phyloP scores from a whole-genome alignment of 2,113 vertebrate species.

The Trachemys scripta region DNA sequence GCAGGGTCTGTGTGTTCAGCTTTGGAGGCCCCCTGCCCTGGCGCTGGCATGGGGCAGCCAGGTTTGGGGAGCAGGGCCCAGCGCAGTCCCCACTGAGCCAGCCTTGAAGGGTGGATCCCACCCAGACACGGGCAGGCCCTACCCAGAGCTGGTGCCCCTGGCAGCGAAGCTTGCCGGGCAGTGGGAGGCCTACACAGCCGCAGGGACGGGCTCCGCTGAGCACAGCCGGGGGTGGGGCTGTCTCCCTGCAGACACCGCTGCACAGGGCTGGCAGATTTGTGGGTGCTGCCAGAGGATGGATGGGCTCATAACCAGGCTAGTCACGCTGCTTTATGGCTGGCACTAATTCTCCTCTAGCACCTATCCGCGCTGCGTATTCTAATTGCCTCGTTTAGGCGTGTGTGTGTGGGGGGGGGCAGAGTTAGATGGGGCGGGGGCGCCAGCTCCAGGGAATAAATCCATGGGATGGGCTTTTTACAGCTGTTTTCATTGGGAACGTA shows the following conservation, averaged over 20 bases:
- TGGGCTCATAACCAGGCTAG: not conserved
- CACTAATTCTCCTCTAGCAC: not conserved
- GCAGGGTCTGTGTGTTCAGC: too few relatives aligned
- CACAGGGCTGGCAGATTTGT: not conserved
- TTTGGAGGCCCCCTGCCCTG: too few relatives aligned
- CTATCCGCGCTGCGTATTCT: not conserved
- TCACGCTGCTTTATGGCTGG: not conserved
- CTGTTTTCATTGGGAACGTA: not conserved
- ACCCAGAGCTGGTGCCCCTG: too few relatives aligned
- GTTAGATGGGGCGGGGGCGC: not conserved
- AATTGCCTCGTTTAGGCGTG: conserved; percentile 3
- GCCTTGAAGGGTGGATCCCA: too few relatives aligned
- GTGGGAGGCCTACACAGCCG: too few relatives aligned
- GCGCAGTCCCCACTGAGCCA: too few relatives aligned
- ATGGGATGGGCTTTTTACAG: not conserved
- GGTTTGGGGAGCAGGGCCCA: too few relatives aligned
- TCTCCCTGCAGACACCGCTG: not conserved
- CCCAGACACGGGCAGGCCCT: too few relatives aligned
- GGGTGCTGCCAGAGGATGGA: not conserved
- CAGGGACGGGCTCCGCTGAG: too few relatives aligned
- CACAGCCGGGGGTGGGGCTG: not conserved
- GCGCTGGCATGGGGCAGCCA: too few relatives aligned
- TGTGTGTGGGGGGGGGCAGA: not conserved
- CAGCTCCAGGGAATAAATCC: not conserved
- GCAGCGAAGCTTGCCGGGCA: too few relatives aligned